phyloP scores from a whole-genome alignment of 2,113 vertebrate genomes.

The Psophia crepitans region DNA sequence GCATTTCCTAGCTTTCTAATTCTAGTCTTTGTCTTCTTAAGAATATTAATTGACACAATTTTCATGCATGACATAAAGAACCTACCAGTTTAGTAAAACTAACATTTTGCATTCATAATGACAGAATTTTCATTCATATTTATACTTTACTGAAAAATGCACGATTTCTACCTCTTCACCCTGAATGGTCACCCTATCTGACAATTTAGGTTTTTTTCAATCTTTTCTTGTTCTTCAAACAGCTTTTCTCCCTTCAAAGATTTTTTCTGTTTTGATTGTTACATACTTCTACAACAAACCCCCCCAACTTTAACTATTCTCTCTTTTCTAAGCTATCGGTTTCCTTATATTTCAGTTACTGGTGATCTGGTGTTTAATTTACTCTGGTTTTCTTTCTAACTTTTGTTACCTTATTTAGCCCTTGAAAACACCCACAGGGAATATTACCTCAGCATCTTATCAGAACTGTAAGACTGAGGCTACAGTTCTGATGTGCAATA shows the following conservation, averaged over 20 bases:
- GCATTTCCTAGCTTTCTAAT: not conserved
- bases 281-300: not conserved
- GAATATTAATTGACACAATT: not conserved
- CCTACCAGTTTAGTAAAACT: not conserved
- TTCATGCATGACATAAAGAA: not conserved
- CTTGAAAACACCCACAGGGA: slow-evolving; percentile 39
- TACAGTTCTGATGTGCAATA: not conserved
- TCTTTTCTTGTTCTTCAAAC: not conserved
- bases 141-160: not conserved
- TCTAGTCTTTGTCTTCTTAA: not conserved
- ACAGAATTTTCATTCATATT: not conserved
- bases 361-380: not conserved
- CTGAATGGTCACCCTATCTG: not conserved
- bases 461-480: not conserved
- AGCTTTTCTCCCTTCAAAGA: not conserved
- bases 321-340: not conserved
- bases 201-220: not conserved
- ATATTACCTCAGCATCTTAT: slow-evolving; percentile 34
- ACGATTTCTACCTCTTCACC: not conserved
- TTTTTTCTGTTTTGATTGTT: not conserved
- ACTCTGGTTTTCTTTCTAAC: not conserved
- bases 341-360: not conserved
- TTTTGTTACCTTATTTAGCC: slow-evolving; percentile 47
- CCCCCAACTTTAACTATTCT: not conserved
- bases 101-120: not conserved